These are phyloP conservation scores for Sterna hirundo DNA, from an alignment of 2,113 vertebrate species.

Conservation along the genomic window DNA sequence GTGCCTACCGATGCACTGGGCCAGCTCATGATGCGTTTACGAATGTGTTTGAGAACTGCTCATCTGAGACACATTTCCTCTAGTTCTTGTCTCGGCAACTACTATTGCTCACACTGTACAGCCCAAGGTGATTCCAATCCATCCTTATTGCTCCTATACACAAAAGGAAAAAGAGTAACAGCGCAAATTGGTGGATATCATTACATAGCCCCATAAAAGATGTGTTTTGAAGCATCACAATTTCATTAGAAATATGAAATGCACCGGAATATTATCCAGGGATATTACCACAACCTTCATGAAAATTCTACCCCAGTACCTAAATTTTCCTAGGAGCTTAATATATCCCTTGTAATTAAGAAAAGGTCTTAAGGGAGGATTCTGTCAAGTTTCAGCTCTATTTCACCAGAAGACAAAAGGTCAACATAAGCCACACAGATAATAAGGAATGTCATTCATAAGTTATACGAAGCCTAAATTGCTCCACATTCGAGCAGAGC, in stretches of 20 bases:
- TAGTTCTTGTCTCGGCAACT: not conserved
- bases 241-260: not conserved
- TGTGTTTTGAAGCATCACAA: not conserved
- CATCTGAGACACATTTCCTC: not conserved
- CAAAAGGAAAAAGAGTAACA: not conserved
- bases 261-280: not conserved
- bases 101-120: not conserved
- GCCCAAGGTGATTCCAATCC: not conserved
- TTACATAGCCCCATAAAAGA: not conserved
- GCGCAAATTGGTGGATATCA: not conserved
- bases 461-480: not conserved
- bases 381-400: not conserved
- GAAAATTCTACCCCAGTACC: not conserved
- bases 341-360: not conserved
- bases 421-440: not conserved
- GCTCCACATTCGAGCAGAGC: not conserved
- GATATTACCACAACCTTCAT: not conserved
- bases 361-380: not conserved
- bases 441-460: not conserved
- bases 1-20: not conserved
- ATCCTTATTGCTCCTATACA: not conserved
- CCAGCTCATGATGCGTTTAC: not conserved
- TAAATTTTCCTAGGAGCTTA: not conserved
- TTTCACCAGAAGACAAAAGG: not conserved
- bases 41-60: not conserved